These are phyloP conservation scores for Callosobruchus maculatus DNA, from an alignment of 2,888 invertebrate genomes.

Conservation along the genomic window DNA sequence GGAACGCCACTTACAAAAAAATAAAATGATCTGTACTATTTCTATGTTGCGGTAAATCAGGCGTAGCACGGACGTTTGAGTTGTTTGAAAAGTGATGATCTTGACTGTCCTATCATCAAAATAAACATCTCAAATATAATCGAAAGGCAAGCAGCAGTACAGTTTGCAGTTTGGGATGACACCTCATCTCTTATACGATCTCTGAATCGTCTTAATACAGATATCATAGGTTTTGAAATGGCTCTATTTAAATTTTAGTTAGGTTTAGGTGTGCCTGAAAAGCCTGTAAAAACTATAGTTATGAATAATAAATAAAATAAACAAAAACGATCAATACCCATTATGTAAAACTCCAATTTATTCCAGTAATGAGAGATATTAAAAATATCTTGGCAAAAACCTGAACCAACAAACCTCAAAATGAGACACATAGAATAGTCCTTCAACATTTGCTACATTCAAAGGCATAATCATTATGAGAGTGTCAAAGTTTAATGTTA, in stretches of 20 bases:
- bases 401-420: background rate
- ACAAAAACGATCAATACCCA: no score
- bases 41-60: conserved; percentile 27
- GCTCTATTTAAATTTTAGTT: no score
- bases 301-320: no score
- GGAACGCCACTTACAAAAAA: conserved; percentile 36
- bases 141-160: background rate
- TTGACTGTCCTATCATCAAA: conserved; percentile 25
- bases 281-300: no score
- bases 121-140: conserved; percentile 6
- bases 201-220: background rate
- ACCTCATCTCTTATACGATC: background rate
- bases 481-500: conserved; percentile 13
- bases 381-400: no score
- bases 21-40: conserved; percentile 34
- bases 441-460: background rate
- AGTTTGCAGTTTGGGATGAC: background rate
- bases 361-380: no score
- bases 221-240: background rate
- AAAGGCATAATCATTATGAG: background rate
- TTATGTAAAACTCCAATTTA: no score
- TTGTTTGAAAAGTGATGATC: conserved; percentile 32
- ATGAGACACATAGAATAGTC: background rate
- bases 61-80: conserved; percentile 19
- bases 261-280: no score